These are phyloP conservation scores for Pyxicephalus adspersus DNA, from an alignment of 2,113 vertebrate genomes.

Conservation along the genomic window DNA sequence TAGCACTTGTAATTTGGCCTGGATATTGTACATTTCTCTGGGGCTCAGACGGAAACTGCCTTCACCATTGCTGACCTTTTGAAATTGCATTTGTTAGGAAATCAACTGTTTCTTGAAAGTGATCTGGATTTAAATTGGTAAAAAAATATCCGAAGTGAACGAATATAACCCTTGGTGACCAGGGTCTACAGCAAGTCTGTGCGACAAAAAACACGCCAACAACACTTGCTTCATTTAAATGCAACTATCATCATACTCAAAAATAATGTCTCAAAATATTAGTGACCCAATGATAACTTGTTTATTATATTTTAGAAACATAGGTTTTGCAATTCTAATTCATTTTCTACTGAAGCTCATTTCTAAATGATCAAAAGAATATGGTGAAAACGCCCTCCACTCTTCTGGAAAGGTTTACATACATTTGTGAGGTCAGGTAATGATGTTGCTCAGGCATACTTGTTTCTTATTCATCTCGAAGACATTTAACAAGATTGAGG, in stretches of 20 bases:
- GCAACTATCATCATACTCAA: too few relatives aligned
- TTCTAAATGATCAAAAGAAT: neutral
- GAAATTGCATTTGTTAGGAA: constrained; percentile 57
- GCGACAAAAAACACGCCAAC: too few relatives aligned
- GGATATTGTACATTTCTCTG: constrained; percentile 52
- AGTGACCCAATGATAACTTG: too few relatives aligned
- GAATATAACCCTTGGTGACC: constrained; percentile 23
- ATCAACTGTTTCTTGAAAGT: constrained; percentile 53
- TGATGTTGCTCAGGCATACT: too few relatives aligned
- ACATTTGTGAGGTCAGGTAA: too few relatives aligned
- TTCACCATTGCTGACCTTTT: constrained; percentile 49
- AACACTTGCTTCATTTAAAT: neutral
- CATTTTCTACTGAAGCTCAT: neutral
- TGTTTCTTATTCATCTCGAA: too few relatives aligned
- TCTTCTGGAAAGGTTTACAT: too few relatives aligned
- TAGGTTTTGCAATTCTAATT: neutral
- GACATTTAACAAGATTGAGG: too few relatives aligned
- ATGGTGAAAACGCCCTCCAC: too few relatives aligned
- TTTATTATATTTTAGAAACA: neutral
- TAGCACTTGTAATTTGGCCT: constrained; percentile 50
- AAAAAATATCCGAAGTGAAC: constrained; percentile 23
- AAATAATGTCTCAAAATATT: neutral
- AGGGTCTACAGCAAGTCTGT: neutral
- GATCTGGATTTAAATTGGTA: constrained; percentile 56
- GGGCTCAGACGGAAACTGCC: constrained; percentile 47